Base-by-base conservation (phyloP, 2,113 vertebrate genomes). In the Perognathus longimembris region DNA sequence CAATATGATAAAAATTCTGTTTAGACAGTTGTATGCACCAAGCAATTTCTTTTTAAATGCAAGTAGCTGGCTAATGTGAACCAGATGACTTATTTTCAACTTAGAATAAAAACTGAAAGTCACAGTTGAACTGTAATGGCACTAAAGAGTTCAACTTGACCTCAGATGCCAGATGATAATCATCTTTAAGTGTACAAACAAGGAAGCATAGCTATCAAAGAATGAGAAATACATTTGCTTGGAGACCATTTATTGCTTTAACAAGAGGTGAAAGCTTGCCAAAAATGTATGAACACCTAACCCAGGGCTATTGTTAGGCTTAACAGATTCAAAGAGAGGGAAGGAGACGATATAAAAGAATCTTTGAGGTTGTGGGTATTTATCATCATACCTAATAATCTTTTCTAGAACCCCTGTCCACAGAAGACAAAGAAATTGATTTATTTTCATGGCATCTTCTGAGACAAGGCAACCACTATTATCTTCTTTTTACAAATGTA, bases 171-270 rank as follows among this genome's bases (percentile, higher is more conserved):
- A 96, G 96, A 94, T 95, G 81, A 94, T 95, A 96, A 91, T 93
- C 96, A 96, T 96, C 97, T 95, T 59, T 97, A 97, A 95, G 95
- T 86, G 95, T 97, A 97, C 97, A 96, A 97, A 97, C 93, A 96
- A 97, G 97, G 97, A 97, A 97, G 92, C 96, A 88, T 92, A 96
- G 95, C 97, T 97, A 97, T 97, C 95, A 90, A 95, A 97, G 95
- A 97, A 95, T 84, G 96, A 98, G 97, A 96, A 98, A 97, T 86
- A 85, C 92, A 93, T 97, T 97, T 96, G 97, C 98, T 97, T 96
- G 97, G 97, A 98, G 96, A 88, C 88, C 96, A 96, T 97, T 98
- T 97, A 95, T 81, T 91, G 92, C 90, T 82, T 95, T 95, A 94
- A 94, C 91, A 87, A 89, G 89, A 89, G 84, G 90, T 78, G 75